Base-by-base conservation (phyloP, 2,113 vertebrate genomes). In the Cairina moschata region DNA sequence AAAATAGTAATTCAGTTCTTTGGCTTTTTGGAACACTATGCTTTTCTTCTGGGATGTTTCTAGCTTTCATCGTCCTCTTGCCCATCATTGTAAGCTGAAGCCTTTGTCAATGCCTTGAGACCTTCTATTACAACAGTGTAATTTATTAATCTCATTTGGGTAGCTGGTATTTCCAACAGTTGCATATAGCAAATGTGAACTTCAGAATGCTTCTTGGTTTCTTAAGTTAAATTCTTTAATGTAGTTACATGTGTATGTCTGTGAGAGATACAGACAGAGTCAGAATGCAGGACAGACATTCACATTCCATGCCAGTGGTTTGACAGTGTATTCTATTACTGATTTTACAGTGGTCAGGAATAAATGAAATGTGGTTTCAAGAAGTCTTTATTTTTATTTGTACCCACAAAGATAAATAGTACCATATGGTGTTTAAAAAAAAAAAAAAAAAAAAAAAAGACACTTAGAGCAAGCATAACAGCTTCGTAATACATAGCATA, bases 351-450 rank as follows among this genome's bases (percentile, higher is more conserved):
- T 95, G 95, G 88, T 90, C 92, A 96, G 92, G 85, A 94, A 94
- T 96, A 96, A 96, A 95, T 94, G 83, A 94, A 86, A 90, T 82
- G 88, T 90, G 88, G 90, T 94, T 97, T 97, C 77, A 86, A 96
- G 90, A 93, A 96, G 72, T 88, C 91, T 97, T 96, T 94, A 93
- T 93, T 97, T 97, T 95, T 96, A 88, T 96, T 97, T 94, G 72
- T 95, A 88, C 83, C 68, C 92, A 78, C 93, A 86, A 94, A 88
- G 88, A 96, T 93, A 95, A 97, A 93, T 90, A 90, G 26, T 94
- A 88, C 94, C 95, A 96, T 91, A 88, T 96, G 95, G 77, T 90
- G 68, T 81, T 87, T 6, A 42, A 52, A 46, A 86, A 69, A 85
- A 60, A 34, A 6, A 17, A 42, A 42, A 42, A 42, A 16, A 72